phyloP scores from a whole-genome alignment of 2,888 invertebrate genomes.

The Sylvicola fuscatus region DNA sequence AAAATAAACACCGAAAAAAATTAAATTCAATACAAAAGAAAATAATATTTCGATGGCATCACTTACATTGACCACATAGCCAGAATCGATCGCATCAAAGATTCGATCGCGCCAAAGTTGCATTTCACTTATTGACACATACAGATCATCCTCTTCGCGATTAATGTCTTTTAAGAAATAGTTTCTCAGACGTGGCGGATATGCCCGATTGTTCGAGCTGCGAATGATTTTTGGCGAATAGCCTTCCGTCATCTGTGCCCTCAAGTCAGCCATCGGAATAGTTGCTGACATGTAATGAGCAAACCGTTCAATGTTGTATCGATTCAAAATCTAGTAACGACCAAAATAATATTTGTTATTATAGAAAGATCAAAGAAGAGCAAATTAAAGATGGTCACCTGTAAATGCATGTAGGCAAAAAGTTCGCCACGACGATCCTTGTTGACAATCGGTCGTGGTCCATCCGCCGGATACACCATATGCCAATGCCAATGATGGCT shows the following conservation, averaged over 20 bases:
- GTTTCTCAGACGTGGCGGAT: conserved; percentile 45
- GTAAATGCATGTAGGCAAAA: conserved; percentile 59
- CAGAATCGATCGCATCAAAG: conserved; percentile 52
- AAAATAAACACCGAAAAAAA: background rate
- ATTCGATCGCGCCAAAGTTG: conserved; percentile 56
- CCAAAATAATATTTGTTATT: conserved; percentile 3
- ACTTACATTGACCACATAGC: conserved; percentile 35
- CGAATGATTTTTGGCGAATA: conserved; percentile 70
- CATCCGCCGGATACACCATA: conserved; percentile 50
- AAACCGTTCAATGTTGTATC: conserved; percentile 19
- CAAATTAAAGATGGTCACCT: conserved; percentile 13
- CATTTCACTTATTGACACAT: conserved; percentile 34
- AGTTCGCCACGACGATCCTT: conserved; percentile 62
- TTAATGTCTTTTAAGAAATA: conserved; percentile 40
- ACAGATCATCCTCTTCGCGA: conserved; percentile 35
- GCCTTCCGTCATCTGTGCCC: conserved; percentile 49
- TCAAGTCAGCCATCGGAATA: conserved; percentile 29
- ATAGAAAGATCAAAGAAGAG: too few relatives aligned
- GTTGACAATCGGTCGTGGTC: conserved; percentile 35
- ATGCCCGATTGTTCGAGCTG: conserved; percentile 39
- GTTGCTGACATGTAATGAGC: conserved; percentile 13
- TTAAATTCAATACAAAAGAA: background rate
- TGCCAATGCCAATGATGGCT: conserved; percentile 80
- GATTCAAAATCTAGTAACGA: conserved; percentile 5
- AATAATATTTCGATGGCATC: background rate